Evolutionary conservation across 2,113 vertebrate genomes (phyloP), one percentile per base, ranked within the genome.

Genomic region (Lethenteron camtschaticum): DNA sequence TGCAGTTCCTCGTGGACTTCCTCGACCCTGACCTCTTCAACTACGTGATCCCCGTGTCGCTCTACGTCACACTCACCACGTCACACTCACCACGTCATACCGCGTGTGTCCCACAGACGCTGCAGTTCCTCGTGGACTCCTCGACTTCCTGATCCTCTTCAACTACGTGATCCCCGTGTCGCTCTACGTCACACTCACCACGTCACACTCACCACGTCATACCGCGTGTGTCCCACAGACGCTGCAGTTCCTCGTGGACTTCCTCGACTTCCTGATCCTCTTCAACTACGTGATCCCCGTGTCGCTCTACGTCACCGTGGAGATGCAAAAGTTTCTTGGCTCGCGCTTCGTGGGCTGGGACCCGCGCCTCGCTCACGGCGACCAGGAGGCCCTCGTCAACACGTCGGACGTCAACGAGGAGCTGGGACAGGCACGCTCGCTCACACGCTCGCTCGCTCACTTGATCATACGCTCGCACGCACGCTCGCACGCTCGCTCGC

Each of bases 231-330:
- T 20, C 20, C 20, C 20, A 20, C 20, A 20, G 20, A 20, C 20
- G 2, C 20, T 20, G 20, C 20, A 20, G 20, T 20, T 20, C 20
- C 20, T 96, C 80, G 82, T 99, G 69, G 96, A 91, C 0, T 99
- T 96, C 76, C 95, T 99, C 68, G 96, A 91, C 0, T 99, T 96
- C 76, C 95, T 99, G 94, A 92, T 99, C 74, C 86, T 99, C 7
- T 99, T 99, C 84, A 99, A 99, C 78, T 99, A 96, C 72, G 96
- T 99, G 75, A 99, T 99, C 79, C 94, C 94, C 0, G 90, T 99
- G 71, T 99, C 94, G 78, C 96, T 99, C 91, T 99, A 99, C 1
- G 94, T 99, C 72, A 99, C 94, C 2, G 94, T 97, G 70, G 94
- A 99, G 83, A 88, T 99, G 92, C 92, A 99, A 77, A 99, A 99